Evolutionary conservation across 2,888 invertebrate species (phyloP), one percentile per base, ranked within the genome.

Genomic region (Trichopoda pennipes): DNA sequence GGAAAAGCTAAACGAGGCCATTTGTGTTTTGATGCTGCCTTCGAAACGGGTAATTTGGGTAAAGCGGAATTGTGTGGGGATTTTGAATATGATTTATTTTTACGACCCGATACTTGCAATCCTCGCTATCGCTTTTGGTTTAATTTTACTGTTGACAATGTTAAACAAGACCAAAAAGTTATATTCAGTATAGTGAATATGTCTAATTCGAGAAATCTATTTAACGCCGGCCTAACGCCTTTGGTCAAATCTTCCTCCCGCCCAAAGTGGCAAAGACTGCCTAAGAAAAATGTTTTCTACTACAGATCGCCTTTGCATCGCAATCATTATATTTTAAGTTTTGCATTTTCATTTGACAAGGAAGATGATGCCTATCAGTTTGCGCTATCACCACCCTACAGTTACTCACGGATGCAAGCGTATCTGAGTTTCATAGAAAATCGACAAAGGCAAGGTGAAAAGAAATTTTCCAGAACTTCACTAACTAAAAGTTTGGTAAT

Each of bases 181-280:
- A 95, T 99, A 87, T 98, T 99, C 92, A 98, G 99, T 91, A 94
- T 99, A 78, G 98, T 99, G 1, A 99, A 99, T 92, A 95, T 99
- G 84, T 98, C 98, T 86, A 99, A 99, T 91, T 95, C 94, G 84
- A 94, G 95, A 84, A 98, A 97, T 86, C 92, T 99, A 60, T 99
- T 96, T 89, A 95, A 96, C 85, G 94, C 94, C 38, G 96, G 97
- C 1, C 95, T 99, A 94, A 98, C 98, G 3, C 99, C 99, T 0
- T 91, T 99, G 61, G 97, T 99, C 0, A 96, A 97, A 88, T 98
- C 98, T 17, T 95, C 96, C 1, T 96, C 96, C 85, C 93, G 98
- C 68, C 95, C 95, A 21, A 97, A 96, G 92, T 99, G 99, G 99
- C 95, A 95, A 88, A 92, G 97, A 53, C 93, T 97, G 84, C 94